Evolutionary conservation across 2,797 vertebrate species (phyloP).

Genomic region (Gouania willdenowi): DNA sequence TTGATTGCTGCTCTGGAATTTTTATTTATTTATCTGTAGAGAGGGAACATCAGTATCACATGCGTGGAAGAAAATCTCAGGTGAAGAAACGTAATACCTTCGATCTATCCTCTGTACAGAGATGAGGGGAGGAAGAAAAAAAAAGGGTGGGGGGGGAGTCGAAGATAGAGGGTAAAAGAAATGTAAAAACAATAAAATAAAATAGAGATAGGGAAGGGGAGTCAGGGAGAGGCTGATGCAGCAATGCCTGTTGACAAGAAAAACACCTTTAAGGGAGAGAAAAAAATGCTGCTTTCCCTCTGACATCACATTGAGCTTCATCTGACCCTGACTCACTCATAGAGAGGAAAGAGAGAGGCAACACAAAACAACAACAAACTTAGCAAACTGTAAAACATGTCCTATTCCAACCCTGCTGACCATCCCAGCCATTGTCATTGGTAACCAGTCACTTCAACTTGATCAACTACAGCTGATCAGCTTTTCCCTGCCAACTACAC

Average conservation of each 20-base stretch:
- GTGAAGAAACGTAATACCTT: slow-evolving; percentile 60
- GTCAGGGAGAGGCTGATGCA: slow-evolving; percentile 66
- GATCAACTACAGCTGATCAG: too few relatives aligned
- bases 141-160: too few relatives aligned
- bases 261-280: slow-evolving; percentile 68
- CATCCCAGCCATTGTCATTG: too few relatives aligned
- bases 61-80: slow-evolving; percentile 46
- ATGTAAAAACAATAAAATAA: slow-evolving; percentile 39
- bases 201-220: slow-evolving; percentile 41
- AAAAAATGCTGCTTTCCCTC: slow-evolving; percentile 60
- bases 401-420: too few relatives aligned
- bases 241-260: slow-evolving; percentile 71
- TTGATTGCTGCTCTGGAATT: slow-evolving; percentile 64
- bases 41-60: slow-evolving; percentile 63
- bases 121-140: neutral
- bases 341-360: neutral
- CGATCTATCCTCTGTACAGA: slow-evolving; percentile 61
- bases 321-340: slow-evolving; percentile 43
- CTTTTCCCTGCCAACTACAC: too few relatives aligned
- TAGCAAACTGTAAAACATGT: too few relatives aligned
- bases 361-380: slow-evolving; percentile 1
- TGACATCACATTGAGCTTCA: slow-evolving; percentile 63
- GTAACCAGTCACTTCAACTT: too few relatives aligned
- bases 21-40: slow-evolving; percentile 70
- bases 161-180: slow-evolving; percentile 31